These are phyloP conservation scores for Volucella inanis DNA, from an alignment of 2,888 invertebrate species.

Conservation along the genomic window DNA sequence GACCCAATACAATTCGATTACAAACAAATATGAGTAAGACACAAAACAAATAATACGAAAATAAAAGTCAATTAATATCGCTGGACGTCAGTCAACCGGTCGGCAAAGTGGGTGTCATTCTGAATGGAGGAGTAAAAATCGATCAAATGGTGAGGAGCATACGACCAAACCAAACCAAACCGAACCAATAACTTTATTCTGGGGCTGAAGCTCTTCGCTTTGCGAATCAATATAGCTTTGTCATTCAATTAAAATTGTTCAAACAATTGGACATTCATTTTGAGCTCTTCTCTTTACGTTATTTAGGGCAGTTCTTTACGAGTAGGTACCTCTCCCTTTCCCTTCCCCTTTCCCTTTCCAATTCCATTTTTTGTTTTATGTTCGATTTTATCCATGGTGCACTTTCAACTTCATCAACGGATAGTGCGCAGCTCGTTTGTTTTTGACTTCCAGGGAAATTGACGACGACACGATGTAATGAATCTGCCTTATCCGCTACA, in stretches of 20 bases:
- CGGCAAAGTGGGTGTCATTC: too few relatives aligned
- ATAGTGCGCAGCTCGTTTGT: not conserved
- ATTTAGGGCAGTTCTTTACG: not conserved
- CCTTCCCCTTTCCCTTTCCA: not conserved
- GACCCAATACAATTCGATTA: slow-evolving; percentile 22
- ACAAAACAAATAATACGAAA: not conserved
- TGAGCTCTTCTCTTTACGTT: slow-evolving; percentile 1
- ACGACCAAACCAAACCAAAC: not conserved
- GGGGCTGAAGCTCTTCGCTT: not conserved
- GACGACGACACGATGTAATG: slow-evolving; percentile 41
- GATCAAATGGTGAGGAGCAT: slow-evolving; percentile 34
- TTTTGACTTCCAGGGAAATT: slow-evolving; percentile 34
- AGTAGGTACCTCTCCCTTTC: too few relatives aligned
- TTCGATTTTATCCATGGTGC: not conserved
- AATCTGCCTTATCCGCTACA: slow-evolving; percentile 11
- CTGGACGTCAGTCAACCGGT: not conserved
- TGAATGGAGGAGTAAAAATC: slow-evolving; percentile 8
- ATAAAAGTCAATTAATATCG: slow-evolving; percentile 60
- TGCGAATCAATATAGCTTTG: slow-evolving; percentile 67
- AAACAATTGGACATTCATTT: slow-evolving; percentile 70
- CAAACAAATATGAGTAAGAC: not conserved
- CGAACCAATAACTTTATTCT: not conserved
- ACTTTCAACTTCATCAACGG: too few relatives aligned
- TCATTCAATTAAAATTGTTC: slow-evolving; percentile 74
- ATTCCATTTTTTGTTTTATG: not conserved